Evolutionary conservation across 1,140 invertebrate species (phyloP), one percentile per base, ranked within the genome.

Genomic region (Metopolophium dirhodum): DNA sequence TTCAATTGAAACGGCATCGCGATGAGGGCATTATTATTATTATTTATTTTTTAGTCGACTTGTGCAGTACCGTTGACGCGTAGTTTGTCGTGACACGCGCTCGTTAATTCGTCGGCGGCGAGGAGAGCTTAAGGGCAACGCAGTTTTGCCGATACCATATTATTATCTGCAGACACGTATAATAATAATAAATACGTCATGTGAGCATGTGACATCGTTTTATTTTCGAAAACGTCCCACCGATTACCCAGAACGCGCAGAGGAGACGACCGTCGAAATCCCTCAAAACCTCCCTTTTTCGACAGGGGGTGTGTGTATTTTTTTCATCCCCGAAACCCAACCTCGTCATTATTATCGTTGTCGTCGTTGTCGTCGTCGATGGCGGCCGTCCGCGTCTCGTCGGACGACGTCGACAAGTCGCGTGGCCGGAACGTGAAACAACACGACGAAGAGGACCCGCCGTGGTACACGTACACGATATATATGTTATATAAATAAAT

Each of bases 371-470:
- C 26, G 26, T n/a, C n/a, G 30, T n/a, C 61, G 61, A 51, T 18
- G 49, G 1, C 49, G 49, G 54, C 22, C 54, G 54, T 57, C 57
- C 57, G 23, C 57, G 23, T 54, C 6, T 77, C 30, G 14, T 7
- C 30, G 30, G 61, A 77, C 61, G 61, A 77, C 61, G 61, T 77
- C 61, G 61, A 77, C 61, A 77, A 77, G 61, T 77, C 61, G 61
- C 61, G 61, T 77, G 61, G 61, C 61, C 61, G 61, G 61, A 77
- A 77, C 61, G 61, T 77, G 61, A 77, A 77, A 77, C 61, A 77
- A 77, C 61, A 77, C 61, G 30, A n/a, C 61, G 61, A 77, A 77
- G 61, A 77, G n/a, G 61, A 77, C 61, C 30, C 61, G 37, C 37
- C 61, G 61, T 14, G 8, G 9, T 11, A 68, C 61, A 68, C 61